These are phyloP conservation scores for Muscicapa striata DNA, from an alignment of 2,797 vertebrate genomes.

Conservation along the genomic window DNA sequence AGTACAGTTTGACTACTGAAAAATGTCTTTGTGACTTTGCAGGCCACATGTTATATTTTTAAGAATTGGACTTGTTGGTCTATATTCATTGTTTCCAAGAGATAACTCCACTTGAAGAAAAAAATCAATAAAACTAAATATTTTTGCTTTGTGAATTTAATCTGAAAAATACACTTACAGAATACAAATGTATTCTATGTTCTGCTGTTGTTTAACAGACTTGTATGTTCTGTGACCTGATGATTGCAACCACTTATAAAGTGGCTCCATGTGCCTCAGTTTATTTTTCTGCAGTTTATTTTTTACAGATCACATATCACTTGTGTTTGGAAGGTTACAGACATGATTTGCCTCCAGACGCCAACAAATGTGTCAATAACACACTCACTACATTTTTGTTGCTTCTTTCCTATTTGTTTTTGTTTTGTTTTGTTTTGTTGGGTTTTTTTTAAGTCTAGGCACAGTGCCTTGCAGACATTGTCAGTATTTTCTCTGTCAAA, in stretches of 20 bases:
- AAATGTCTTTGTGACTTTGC: background rate
- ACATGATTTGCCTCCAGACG: background rate
- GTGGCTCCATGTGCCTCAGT: background rate
- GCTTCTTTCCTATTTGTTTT: background rate
- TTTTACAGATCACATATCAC: background rate
- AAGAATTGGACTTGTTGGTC: background rate
- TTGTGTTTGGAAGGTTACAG: background rate
- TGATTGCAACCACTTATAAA: background rate
- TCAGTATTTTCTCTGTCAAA: background rate
- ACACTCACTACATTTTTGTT: background rate
- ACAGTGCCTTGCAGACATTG: background rate
- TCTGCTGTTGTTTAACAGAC: background rate
- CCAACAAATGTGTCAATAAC: background rate
- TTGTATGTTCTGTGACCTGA: background rate
- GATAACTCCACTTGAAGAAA: background rate
- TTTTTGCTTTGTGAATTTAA: background rate
- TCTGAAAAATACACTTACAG: background rate
- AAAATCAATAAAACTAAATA: background rate
- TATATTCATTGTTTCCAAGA: background rate
- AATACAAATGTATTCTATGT: rapidly evolving
- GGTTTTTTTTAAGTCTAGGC: background rate
- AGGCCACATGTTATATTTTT: background rate
- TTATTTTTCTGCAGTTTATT: background rate
- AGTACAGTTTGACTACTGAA: background rate
- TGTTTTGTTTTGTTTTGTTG: background rate